Evolutionary conservation across 2,797 vertebrate genomes (phyloP), one percentile per base, ranked within the genome.

Genomic region (Pipistrellus pipistrellus): DNA sequence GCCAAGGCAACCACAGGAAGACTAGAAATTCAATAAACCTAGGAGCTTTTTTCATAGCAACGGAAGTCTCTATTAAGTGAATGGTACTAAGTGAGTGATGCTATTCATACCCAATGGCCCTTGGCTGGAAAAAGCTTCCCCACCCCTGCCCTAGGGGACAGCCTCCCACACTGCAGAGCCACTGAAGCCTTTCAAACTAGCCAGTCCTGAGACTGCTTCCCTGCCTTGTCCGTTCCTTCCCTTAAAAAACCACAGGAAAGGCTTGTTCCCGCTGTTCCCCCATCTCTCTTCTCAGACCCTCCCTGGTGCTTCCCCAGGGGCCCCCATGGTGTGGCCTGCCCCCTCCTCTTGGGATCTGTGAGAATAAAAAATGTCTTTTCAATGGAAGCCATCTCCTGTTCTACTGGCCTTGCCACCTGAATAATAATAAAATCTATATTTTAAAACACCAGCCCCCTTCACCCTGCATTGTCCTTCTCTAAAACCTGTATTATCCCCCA

Each of bases 251-350:
- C 82, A 46, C 41, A 21, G 2, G 8, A 25, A n/a, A 76, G 41
- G 15, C 38, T 41, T 38, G 14, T 2, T 14, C 44, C 51, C 44
- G 11, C 13, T 35, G 17, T 14, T 53, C 30, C 27, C 6, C 5
- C 2, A 0, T 5, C 8, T 15, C 27, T 14, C 82, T 48, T 6
- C 78, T 77, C 75, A 21, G 27, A 12, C 44, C 38, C 3, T 44
- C 38, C 27, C 76, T 5, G 38, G 20, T 0, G 2, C 53, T 15
- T 59, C 41, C 71, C 10, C 1, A 8, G 21, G 3, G 8, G 8
- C 2, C 21, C 27, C 51, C 14, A 11, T 1, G 25, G 8, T 4
- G 7, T 6, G 17, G 13, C 38, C n/a, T 17, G 4, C 4, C 14
- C 35, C 51, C 38, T 77, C 69, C 78, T 68, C 41, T 57, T 6